Base-by-base conservation (phyloP, 2,797 vertebrate genomes). In the Echeneis naucrates region DNA sequence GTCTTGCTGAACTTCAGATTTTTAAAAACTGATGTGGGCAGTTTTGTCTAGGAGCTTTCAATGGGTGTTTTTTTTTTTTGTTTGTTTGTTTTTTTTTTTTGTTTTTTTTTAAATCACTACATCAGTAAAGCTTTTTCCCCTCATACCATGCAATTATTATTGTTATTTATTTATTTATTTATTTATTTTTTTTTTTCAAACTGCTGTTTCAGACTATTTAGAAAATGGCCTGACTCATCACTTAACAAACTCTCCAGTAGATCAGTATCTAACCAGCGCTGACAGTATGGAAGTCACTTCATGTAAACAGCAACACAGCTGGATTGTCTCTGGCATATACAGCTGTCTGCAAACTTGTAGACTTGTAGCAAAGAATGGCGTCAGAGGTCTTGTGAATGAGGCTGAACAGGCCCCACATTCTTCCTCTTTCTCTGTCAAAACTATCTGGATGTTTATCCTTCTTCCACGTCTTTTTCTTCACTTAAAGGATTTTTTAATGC, bases 351-450 rank as follows among this genome's bases (percentile, higher is more conserved):
- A 21, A 44, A 52, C 55, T 13, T 73, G 5, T 42, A 74, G 53
- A 27, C 47, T 4, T 21, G 40, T 38, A 53, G 58, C 32, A 30
- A 51, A 27, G 6, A 10, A 72, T 67, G 27, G 70, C 26, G 19
- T 58, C 45, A 50, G 26, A 37, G 56, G 38, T 75, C 38, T 71
- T 57, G 54, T 76, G 68, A 85, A 72, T 48, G 65, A 44, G 12
- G 23, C 53, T 42, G 10, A 59, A 57, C 57, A 12, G 50, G 58
- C 63, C 38, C 30, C 24, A 30, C 71, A 73, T 75, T 75, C 52
- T 23, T 67, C 48, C 9, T 32, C 42, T 26, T 21, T 48, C 19
- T 38, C 37, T 50, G 17, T n/a, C 44, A 72, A 30, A n/a, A 64
- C 13, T 19, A 21, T 40, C 48, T 44, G 71, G 58, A 64, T 75